phyloP scores from a whole-genome alignment of 2,113 vertebrate genomes.

The Labeo catla region DNA sequence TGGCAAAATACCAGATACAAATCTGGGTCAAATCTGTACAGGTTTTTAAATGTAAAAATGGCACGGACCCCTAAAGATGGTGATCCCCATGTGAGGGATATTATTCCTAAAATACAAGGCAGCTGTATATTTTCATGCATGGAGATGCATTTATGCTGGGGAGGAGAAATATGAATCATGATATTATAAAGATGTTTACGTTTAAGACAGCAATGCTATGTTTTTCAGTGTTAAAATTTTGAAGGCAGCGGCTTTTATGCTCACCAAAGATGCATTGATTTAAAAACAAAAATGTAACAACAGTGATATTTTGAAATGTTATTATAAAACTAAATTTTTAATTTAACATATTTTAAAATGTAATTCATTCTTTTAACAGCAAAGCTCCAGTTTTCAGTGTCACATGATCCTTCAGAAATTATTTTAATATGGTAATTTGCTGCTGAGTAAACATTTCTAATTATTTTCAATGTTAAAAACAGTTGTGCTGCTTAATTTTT shows the following conservation, averaged over 20 bases:
- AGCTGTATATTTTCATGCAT: not conserved
- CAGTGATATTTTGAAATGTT: not conserved
- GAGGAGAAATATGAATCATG: not conserved
- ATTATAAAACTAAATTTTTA: not conserved
- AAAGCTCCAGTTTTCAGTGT: too few species aligned
- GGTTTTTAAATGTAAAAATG: not conserved
- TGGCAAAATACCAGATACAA: not conserved
- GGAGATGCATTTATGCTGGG: not conserved
- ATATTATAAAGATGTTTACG: not conserved
- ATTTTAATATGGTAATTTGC: not conserved
- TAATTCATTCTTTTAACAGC: too few species aligned
- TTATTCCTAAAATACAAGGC: not conserved
- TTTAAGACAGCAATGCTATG: not conserved
- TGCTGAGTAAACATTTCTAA: not conserved
- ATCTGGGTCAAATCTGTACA: conserved; percentile 1
- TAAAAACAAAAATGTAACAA: not conserved
- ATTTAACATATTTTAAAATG: not conserved
- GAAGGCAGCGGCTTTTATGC: not conserved
- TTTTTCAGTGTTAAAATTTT: not conserved
- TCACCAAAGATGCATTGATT: not conserved
- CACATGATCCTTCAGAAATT: too few species aligned
- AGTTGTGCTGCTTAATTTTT: not conserved
- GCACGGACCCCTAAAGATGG: not conserved
- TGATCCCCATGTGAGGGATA: not conserved
- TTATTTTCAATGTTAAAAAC: not conserved